Base-by-base conservation (phyloP, 2,113 vertebrate genomes). In the Argyrosomus japonicus region DNA sequence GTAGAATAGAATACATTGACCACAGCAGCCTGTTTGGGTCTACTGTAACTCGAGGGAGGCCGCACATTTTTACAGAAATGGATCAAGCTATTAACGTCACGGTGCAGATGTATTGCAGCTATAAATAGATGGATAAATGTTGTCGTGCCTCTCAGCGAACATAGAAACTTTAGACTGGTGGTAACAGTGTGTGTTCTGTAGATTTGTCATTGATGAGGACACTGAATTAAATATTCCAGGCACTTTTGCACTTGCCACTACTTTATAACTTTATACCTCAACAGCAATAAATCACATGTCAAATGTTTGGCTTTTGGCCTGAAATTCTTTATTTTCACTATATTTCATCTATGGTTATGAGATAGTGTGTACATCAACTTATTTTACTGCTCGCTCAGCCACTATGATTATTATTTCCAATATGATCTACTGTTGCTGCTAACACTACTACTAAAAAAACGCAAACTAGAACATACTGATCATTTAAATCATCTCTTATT, bases 11-110 rank as follows among this genome's bases (percentile, higher is more conserved):
- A 87, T 82, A 75, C 68, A 89, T 81, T 75, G 75, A 87, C 75
- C 89, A 69, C 57, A 53, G 68, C 0, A 25, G 79, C 50, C 64
- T 36, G 74, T 77, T 78, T 65, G 71, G 81, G 58, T 84, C 68
- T 80, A 5, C 51, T 58, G 75, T 78, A 57, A 63, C 68, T 68
- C 47, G 43, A 79, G 73, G 67, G 54, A 83, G 58, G 75, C 58
- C 1, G 14, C 57, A 19, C 48, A 64, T 27, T 53, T 40, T 64
- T 43, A 45, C 67, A 79, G 64, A 81, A 75, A 89, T 85, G 58
- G 65, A 89, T 85, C 72, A 87, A 87, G 79, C 74, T 56, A 79
- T 87, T 90, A 81, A 81, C 21, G 40, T 76, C 86, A 75, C 48
- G 0, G 51, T 61, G 29, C 12, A 86, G 84, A 89, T 81, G 57